phyloP scores from a whole-genome alignment of 2,888 invertebrate species.

The Nipponacmea schrenckii region DNA sequence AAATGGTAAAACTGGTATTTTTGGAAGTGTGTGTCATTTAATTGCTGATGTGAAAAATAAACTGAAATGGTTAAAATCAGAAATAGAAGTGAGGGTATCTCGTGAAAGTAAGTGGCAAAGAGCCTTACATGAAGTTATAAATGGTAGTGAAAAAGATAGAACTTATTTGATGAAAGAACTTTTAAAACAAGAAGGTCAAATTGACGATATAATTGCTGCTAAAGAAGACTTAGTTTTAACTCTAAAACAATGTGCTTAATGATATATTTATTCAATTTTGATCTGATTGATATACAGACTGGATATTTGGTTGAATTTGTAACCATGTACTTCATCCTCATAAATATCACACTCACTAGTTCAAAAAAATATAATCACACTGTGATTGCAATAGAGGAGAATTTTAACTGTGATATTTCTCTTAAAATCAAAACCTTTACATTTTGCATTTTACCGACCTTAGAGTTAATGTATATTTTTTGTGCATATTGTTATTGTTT shows the following conservation, averaged over 20 bases:
- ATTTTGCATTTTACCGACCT: too few species aligned
- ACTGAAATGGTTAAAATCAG: slow-evolving; percentile 54
- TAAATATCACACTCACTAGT: too few species aligned
- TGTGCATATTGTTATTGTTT: too few species aligned
- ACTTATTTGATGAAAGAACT: slow-evolving; percentile 51
- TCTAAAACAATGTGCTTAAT: background rate
- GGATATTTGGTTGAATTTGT: too few species aligned
- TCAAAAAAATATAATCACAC: too few species aligned
- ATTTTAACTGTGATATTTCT: too few species aligned
- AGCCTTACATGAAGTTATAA: slow-evolving; percentile 54
- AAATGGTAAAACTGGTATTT: slow-evolving; percentile 1
- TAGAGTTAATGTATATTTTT: too few species aligned
- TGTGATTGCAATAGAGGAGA: too few species aligned
- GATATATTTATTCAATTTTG: too few species aligned
- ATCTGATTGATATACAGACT: too few species aligned
- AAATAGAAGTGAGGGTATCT: slow-evolving; percentile 46
- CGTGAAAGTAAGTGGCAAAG: slow-evolving; percentile 50
- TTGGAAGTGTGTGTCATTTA: background rate
- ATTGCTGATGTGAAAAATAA: slow-evolving; percentile 41
- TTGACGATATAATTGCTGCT: slow-evolving; percentile 52
- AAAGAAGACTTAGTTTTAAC: slow-evolving; percentile 46
- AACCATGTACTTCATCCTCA: too few species aligned
- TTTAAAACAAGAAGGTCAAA: slow-evolving; percentile 48
- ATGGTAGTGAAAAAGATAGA: slow-evolving; percentile 50
- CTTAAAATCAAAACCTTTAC: too few species aligned